Percentiles rank a stretch among this genome's conserved stretches.
These are phyloP conservation scores for Dolichomitus sp. DNA, from an alignment of 2,888 invertebrate species.

Conservation along the genomic window DNA sequence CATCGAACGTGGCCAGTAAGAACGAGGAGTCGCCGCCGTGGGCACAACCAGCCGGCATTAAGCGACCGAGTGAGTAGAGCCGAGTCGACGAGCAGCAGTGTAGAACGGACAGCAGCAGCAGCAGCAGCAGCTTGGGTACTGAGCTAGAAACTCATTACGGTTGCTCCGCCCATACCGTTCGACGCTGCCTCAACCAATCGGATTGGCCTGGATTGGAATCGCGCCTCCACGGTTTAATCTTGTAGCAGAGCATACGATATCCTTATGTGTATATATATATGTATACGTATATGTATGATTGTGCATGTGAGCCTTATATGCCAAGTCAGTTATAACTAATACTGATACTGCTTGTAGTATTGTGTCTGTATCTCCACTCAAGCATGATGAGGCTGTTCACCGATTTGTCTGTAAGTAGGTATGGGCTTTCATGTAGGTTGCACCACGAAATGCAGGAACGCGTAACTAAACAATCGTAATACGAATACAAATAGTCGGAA, in stretches of 20 bases:
- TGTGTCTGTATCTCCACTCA: not conserved
- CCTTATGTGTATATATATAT: not conserved
- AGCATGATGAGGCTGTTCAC: constrained; percentile 1
- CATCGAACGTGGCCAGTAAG: constrained; percentile 63
- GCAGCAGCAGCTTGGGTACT: constrained; percentile 71
- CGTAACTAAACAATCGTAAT: constrained; percentile 12
- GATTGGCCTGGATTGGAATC: constrained; percentile 84
- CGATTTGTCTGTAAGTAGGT: constrained; percentile 7
- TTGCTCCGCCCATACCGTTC: constrained; percentile 85
- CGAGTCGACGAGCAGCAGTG: constrained; percentile 51
- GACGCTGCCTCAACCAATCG: constrained; percentile 83
- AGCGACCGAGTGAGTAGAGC: constrained; percentile 64
- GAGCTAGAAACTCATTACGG: constrained; percentile 85
- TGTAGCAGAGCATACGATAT: not conserved
- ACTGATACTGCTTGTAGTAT: not conserved
- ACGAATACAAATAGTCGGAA: not conserved
- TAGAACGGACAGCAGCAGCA: constrained; percentile 62
- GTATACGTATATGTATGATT: not conserved
- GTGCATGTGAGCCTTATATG: not conserved
- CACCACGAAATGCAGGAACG: constrained; percentile 13
- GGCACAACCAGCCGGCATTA: constrained; percentile 62
- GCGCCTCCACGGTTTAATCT: constrained; percentile 84
- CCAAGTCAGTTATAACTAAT: not conserved
- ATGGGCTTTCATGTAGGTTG: not conserved
- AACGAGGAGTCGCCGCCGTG: constrained; percentile 55